These are phyloP conservation scores for Drepana falcataria DNA, from an alignment of 2,888 invertebrate species.

Conservation along the genomic window DNA sequence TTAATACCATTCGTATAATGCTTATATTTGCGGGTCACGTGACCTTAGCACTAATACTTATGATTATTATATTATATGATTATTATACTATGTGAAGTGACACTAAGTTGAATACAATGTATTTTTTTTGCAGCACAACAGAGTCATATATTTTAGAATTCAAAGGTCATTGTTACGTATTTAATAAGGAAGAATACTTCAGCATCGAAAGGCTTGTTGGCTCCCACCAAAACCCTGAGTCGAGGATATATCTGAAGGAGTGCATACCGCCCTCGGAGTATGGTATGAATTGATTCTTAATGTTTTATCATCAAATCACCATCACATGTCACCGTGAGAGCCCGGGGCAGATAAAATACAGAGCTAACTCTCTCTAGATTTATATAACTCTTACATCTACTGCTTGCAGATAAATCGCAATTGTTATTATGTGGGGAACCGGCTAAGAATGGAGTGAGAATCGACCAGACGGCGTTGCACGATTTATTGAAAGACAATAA, in stretches of 20 bases:
- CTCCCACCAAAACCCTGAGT: constrained; percentile 80
- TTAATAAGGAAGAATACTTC: constrained; percentile 80
- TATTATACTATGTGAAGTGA: no score
- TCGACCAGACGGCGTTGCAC: constrained; percentile 67
- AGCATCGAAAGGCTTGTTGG: constrained; percentile 81
- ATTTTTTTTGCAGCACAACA: constrained; percentile 69
- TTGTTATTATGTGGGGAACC: constrained; percentile 83
- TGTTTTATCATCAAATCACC: not conserved
- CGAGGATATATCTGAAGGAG: constrained; percentile 81
- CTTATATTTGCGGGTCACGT: no score
- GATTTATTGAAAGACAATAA: constrained; percentile 73
- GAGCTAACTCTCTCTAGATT: no score
- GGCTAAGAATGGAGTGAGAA: constrained; percentile 76
- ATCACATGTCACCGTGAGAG: not conserved
- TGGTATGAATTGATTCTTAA: constrained; percentile 74
- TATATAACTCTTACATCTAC: not conserved
- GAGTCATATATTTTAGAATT: constrained; percentile 84
- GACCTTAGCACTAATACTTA: no score
- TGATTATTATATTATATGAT: no score
- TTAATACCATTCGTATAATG: no score
- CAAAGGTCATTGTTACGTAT: constrained; percentile 66
- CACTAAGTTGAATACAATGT: not conserved
- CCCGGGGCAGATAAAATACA: no score
- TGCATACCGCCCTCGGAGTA: constrained; percentile 93
- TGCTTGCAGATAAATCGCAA: constrained; percentile 81